Evolutionary conservation across 2,888 invertebrate genomes (phyloP).

Genomic region (Himalopsyche kuldschensis): DNA sequence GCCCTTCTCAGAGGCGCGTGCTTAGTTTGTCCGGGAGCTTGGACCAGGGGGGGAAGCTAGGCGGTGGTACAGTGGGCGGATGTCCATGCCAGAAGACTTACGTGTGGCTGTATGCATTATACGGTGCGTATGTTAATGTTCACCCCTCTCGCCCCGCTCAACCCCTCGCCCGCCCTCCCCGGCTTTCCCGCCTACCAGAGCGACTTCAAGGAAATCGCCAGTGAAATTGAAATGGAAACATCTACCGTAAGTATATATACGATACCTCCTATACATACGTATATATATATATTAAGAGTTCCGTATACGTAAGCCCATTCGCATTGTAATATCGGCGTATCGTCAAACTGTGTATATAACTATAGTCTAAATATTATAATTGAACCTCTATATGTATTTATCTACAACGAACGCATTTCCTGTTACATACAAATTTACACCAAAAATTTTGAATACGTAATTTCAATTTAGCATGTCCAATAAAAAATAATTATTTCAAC

Average conservation of each 20-base stretch:
- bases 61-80: slow-evolving; percentile 20
- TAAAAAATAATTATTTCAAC: too few species aligned
- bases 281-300: neutral
- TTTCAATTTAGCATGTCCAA: too few species aligned
- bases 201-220: slow-evolving; percentile 36
- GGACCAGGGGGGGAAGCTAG: slow-evolving; percentile 8
- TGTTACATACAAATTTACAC: too few species aligned
- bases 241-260: slow-evolving; percentile 9
- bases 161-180: neutral
- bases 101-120: slow-evolving; percentile 39
- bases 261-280: neutral
- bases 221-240: slow-evolving; percentile 39
- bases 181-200: neutral
- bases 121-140: slow-evolving; percentile 39
- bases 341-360: neutral
- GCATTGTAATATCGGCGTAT: neutral
- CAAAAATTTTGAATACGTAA: too few species aligned
- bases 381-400: too few species aligned
- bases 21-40: slow-evolving; percentile 35
- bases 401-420: too few species aligned
- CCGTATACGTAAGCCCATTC: neutral
- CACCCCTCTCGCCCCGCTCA: slow-evolving; percentile 11
- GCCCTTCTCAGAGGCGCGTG: slow-evolving; percentile 36
- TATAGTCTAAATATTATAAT: too few species aligned
- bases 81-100: slow-evolving; percentile 39